phyloP scores from a whole-genome alignment of 2,888 invertebrate genomes.

The Leptothorax acervorum region DNA sequence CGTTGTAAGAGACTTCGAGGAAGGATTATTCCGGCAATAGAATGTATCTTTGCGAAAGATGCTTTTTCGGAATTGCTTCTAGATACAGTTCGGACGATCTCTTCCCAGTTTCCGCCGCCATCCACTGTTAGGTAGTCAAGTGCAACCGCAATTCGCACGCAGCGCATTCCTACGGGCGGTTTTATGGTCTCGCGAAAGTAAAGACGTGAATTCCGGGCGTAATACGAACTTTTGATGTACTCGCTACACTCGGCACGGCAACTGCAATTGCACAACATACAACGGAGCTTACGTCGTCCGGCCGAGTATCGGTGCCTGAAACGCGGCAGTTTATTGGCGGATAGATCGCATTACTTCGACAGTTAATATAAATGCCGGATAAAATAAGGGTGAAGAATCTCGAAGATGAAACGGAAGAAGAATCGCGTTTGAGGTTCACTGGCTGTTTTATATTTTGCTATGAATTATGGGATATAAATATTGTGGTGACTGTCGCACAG shows the following conservation, averaged over 20 bases:
- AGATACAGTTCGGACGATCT: constrained; percentile 40
- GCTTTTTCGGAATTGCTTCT: constrained; percentile 56
- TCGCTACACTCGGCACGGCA: constrained; percentile 66
- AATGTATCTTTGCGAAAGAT: constrained; percentile 46
- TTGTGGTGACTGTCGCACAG: not conserved
- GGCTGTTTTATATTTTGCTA: constrained; percentile 30
- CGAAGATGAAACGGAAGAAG: not conserved
- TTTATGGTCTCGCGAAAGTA: constrained; percentile 78
- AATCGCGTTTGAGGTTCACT: not conserved
- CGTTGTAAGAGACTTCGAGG: constrained; percentile 31
- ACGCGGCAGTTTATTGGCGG: not conserved
- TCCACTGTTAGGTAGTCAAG: constrained; percentile 41
- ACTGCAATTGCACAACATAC: constrained; percentile 5
- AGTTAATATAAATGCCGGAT: constrained; percentile 46
- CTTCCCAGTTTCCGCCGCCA: constrained; percentile 3
- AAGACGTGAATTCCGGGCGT: constrained; percentile 75
- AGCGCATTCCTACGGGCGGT: constrained; percentile 74
- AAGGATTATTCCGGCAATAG: constrained; percentile 53
- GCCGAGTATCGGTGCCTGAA: constrained; percentile 28
- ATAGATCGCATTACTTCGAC: constrained; percentile 26
- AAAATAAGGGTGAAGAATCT: constrained; percentile 23
- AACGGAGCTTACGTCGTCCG: constrained; percentile 28
- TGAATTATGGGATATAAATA: constrained; percentile 35
- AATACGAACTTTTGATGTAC: constrained; percentile 80
- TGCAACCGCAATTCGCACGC: constrained; percentile 66